Conservation (phyloP, 2,797 vertebrate genomes). For the Chelidonichthys spinosus region DNA sequence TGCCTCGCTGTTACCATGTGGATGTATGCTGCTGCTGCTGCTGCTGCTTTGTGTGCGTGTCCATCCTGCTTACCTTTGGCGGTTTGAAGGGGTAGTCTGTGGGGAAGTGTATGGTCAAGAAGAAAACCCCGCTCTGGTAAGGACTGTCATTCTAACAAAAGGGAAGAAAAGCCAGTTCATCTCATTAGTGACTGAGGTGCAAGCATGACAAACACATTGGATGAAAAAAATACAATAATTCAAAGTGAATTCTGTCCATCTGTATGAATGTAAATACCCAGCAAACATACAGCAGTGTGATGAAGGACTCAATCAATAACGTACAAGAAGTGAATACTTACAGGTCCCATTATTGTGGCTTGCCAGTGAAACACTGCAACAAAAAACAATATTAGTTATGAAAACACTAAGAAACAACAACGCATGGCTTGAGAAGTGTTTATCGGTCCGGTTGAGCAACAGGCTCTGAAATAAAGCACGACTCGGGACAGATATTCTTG, state of each 20-base stretch:
- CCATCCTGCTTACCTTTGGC: constrained; percentile 83
- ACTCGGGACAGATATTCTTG: constrained; percentile 4
- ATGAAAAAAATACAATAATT: background rate
- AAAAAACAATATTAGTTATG: constrained; percentile 43
- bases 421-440: constrained; percentile 18
- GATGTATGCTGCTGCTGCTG: too few species aligned
- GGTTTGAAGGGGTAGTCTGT: constrained; percentile 92
- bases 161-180: constrained; percentile 79
- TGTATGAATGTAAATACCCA: background rate
- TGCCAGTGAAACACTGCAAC: constrained; percentile 89
- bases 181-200: constrained; percentile 46
- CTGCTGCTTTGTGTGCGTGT: background rate
- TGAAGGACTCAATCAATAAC: background rate
- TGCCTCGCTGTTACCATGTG: background rate
- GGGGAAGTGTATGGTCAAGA: constrained; percentile 90
- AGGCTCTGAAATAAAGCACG: constrained; percentile 25
- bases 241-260: background rate
- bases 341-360: constrained; percentile 89
- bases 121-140: constrained; percentile 90
- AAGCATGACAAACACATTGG: background rate
- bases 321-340: constrained; percentile 73
- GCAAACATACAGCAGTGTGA: background rate
- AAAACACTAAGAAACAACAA: constrained; percentile 51
- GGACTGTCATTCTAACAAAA: constrained; percentile 86
- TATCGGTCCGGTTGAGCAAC: constrained; percentile 32